Base-by-base conservation (phyloP, 2,888 invertebrate species). In the Ophioninae sp. region DNA sequence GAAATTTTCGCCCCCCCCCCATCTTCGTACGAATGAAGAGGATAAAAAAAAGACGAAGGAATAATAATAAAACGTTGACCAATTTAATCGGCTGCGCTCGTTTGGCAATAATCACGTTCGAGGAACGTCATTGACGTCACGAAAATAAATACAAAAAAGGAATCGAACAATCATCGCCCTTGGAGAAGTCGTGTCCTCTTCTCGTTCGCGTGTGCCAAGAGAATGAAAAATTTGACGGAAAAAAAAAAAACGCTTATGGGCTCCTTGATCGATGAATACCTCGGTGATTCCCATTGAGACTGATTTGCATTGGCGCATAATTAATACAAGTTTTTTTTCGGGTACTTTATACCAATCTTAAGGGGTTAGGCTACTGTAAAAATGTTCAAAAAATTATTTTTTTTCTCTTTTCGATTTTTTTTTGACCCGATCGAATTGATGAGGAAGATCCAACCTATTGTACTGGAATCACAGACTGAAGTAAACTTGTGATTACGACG, bases 101-200 rank as follows among this genome's bases (percentile, higher is more conserved):
- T 50, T 50, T 50, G 50, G 61, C 61, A 61, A 44, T 61, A 61
- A 41, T 59, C 20, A 21, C 41, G 30, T 5, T 75, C 39, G 75
- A 75, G 30, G 5, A 69, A 56, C 62, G 23, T 68, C 20, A 61
- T 56, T 78, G 78, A 82, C 82, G 69, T 82, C 73, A 73, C 64
- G 7, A 56, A 44, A 69, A 37, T 20, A 59, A 44, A 23, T 39
- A 20, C 13, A 73, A 64, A 30, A 64, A 67, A 76, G 57, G 23
- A 39, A 59, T 30, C 20, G 20, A 61, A 73, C 67, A 62, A 69
- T 77, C 7, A 62, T 10, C 56, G 68, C 62, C 68, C 73, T 78
- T 67, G 62, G 1, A 17, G 2, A 20, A 30, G 67, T 41, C 68
- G 50, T 44, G 61, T 56, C 7, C 13, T 64, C 64, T 44, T 56